Evolutionary conservation across 2,797 vertebrate genomes (phyloP).

Genomic region (Leptoclinus maculatus): DNA sequence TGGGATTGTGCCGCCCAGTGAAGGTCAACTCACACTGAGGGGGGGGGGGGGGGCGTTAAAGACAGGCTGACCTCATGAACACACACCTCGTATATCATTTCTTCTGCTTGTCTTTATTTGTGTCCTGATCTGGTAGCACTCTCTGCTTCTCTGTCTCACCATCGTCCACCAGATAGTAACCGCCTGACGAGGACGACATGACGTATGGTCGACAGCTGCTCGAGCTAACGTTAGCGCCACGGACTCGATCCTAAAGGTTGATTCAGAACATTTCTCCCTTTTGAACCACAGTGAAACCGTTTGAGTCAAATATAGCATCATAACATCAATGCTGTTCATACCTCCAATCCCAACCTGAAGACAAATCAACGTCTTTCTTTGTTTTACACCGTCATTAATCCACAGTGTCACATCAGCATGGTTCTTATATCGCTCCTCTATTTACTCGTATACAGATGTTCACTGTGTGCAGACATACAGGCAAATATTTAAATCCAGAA

Average conservation of each 20-base stretch:
- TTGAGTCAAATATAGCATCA: background rate
- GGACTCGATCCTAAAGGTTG: background rate
- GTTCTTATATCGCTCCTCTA: background rate
- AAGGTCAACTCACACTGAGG: constrained; percentile 54
- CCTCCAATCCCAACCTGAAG: no score
- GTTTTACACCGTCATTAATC: no score
- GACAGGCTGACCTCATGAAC: constrained; percentile 21
- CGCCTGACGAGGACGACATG: background rate
- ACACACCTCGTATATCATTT: constrained; percentile 18
- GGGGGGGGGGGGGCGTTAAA: background rate
- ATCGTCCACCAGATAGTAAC: background rate
- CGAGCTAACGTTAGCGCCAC: no score
- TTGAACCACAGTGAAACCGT: background rate
- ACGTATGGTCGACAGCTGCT: background rate
- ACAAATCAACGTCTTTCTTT: no score
- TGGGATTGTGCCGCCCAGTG: background rate
- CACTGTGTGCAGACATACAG: no score
- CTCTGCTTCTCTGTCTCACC: background rate
- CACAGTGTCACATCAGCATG: no score
- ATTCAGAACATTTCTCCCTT: background rate
- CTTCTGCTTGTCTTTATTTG: background rate
- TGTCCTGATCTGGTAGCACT: background rate
- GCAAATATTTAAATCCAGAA: background rate
- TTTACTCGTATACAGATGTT: no score
- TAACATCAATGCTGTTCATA: no score